Evolutionary conservation across 2,113 vertebrate genomes (phyloP), one percentile per base, ranked within the genome.

Genomic region (Echinops telfairi): DNA sequence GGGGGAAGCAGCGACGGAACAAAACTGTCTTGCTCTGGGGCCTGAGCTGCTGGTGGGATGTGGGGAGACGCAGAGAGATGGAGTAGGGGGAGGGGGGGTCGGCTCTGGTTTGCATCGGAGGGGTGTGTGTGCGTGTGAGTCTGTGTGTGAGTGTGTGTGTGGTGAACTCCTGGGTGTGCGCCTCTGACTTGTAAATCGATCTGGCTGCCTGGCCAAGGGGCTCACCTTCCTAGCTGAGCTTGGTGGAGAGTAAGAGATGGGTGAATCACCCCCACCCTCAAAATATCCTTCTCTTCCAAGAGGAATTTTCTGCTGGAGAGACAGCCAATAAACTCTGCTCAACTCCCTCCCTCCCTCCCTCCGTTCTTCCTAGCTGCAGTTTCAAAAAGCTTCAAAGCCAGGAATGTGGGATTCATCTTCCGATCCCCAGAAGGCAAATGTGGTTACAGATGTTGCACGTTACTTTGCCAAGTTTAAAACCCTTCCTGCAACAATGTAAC

Each of bases 381-480:
- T 97, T 97, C 92, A 92, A 93, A 93, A 96, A 93, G 97, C 97
- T 97, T 97, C 96, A 97, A 97, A 98, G 97, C 92, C 84, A 96
- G 97, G 97, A 98, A 98, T 98, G 97, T 97, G 97, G 93, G 96
- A 95, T 97, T 97, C 97, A 94, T 96, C 96, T 97, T 95, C 95
- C 80, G 94, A 97, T 97, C 96, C 96, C 97, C 96, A 94, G 96
- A 95, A 97, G 97, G 96, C 97, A 96, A 97, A 95, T 96, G 97
- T 97, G 97, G 96, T 97, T 97, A 96, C 97, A 97, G 97, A 97
- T 97, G 97, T 97, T 98, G 81, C 95, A 92, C 77, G 81, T 94
- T 96, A 92, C 96, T 97, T 95, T 97, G 97, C 97, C 97, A 97
- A 97, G 97, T 96, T 93, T 94, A 95, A 97, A 95, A 94, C 95